phyloP scores from a whole-genome alignment of 2,888 invertebrate species.

The Chamaedrilus cognettii region DNA sequence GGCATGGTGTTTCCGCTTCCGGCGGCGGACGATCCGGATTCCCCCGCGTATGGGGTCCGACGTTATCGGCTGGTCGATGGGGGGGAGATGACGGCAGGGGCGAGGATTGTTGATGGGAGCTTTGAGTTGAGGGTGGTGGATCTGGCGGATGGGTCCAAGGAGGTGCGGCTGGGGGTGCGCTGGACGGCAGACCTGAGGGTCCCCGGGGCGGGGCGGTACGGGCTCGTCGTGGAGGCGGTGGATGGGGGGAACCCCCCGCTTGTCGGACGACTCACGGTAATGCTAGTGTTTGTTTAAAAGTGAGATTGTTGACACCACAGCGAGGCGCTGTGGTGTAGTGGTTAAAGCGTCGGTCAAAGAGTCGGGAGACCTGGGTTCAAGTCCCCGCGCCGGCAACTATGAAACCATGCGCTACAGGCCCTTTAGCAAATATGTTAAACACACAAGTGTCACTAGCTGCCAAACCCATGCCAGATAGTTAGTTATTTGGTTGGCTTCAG shows the following conservation, averaged over 20 bases:
- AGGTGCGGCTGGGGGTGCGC: neutral
- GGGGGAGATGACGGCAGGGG: neutral
- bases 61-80: neutral
- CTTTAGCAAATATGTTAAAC: no score
- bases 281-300: neutral
- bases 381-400: no score
- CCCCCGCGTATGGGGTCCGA: neutral
- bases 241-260: slow-evolving; percentile 4
- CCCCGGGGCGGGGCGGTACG: neutral
- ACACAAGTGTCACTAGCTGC: no score
- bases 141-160: neutral
- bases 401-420: no score
- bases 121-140: neutral
- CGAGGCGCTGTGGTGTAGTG: no score
- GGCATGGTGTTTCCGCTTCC: neutral
- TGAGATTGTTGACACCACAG: no score
- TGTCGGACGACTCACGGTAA: neutral
- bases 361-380: no score
- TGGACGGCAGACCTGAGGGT: neutral
- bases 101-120: neutral
- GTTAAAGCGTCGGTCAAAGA: no score
- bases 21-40: neutral
- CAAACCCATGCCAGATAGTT: no score
- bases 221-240: neutral
- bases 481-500: no score